Evolutionary conservation across 1,140 invertebrate genomes (phyloP), one percentile per base, ranked within the genome.

Genomic region (Nasonia longicornis): DNA sequence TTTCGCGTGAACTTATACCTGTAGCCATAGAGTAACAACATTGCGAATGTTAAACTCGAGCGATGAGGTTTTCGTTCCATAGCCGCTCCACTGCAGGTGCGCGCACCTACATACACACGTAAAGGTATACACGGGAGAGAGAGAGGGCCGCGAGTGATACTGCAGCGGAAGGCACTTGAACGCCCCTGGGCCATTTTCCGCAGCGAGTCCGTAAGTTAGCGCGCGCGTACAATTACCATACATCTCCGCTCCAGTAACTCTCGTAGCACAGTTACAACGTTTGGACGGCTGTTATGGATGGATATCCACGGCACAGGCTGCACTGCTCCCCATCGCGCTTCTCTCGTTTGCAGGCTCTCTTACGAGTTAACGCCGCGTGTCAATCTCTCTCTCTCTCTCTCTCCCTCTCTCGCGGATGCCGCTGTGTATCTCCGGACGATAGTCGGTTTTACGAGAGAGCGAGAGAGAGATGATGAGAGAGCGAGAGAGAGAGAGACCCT

Each of bases 151-250:
- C 63, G 12, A 75, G 72, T 80, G 71, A 75, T 75, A 75, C 26
- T 31, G 31, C 38, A 75, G 58, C 71, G 42, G 72, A 66, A 38
- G 35, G 63, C 29, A 88, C 85, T 88, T 84, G 79, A 86, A 86
- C 85, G 87, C 84, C 89, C 86, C 80, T 82, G 81, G 87, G 88
- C 88, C 84, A 86, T 87, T 86, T 80, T 63, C 70, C 29, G 38
- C 35, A 87, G 85, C 86, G 63, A 48, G 72, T 70, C 86, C 86
- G 87, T 88, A 89, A 88, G 86, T 89, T 88, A 87, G 86, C 88
- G 85, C 84, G 82, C 85, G 84, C 84, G 85, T 87, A 87, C 87
- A 90, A 88, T 89, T 88, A 89, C 88, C 88, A 87, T 88, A 87
- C 86, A 88, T 87, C 87, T 88, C 86, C 82, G 83, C 80, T 81